A percentile compares a stretch with the other conserved stretches of the same genome.
Conservation (phyloP, 2,888 invertebrate species). For the Pterostichus niger region DNA sequence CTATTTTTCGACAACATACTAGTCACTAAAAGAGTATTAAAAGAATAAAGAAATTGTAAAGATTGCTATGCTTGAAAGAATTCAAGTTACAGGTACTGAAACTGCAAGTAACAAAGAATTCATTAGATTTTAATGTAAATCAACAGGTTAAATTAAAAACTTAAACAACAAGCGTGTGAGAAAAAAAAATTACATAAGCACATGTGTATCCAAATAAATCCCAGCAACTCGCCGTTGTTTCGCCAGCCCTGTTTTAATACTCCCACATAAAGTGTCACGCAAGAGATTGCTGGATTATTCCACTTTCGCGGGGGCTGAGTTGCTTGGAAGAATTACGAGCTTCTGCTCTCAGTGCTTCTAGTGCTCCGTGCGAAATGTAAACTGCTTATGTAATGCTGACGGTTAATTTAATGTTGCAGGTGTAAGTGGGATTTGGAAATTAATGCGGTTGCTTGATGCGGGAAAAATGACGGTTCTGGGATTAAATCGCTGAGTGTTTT, state of each 20-base stretch:
- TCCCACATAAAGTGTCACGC: conserved; percentile 21
- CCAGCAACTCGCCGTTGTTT: not conserved
- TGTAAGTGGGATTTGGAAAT: conserved; percentile 48
- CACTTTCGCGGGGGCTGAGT: not conserved
- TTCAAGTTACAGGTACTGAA: no score
- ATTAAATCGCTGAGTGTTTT: conserved; percentile 19
- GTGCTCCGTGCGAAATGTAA: conserved; percentile 5
- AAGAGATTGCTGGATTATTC: conserved; percentile 33
- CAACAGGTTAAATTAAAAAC: no score
- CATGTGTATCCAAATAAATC: not conserved
- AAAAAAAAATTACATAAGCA: no score
- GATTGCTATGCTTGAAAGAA: no score
- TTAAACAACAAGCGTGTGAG: no score
- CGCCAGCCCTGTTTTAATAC: conserved; percentile 10
- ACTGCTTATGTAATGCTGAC: conserved; percentile 38
- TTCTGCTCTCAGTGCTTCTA: not conserved
- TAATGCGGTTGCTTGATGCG: conserved; percentile 46
- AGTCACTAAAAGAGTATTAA: no score
- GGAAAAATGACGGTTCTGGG: conserved; percentile 33
- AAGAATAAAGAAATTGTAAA: no score
- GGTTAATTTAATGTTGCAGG: conserved; percentile 48
- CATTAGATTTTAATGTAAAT: no score
- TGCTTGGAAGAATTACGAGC: conserved; percentile 31
- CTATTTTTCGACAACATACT: no score
- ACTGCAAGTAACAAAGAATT: no score